phyloP scores from a whole-genome alignment of 1,140 invertebrate species.

The Hormaphis cornu region DNA sequence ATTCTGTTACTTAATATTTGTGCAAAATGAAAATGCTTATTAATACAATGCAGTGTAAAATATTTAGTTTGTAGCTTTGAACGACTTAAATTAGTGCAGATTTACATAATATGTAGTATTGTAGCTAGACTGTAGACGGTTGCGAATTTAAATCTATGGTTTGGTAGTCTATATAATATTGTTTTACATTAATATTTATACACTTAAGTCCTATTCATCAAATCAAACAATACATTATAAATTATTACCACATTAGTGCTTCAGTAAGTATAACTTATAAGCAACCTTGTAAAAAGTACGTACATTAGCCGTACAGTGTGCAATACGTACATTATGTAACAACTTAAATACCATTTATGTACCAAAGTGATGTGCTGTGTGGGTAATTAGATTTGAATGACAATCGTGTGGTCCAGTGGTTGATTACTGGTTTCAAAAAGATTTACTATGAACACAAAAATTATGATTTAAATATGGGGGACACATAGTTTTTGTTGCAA shows the following conservation, averaged over 20 bases:
- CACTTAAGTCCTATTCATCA: constrained; percentile 9
- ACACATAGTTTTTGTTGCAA: neutral
- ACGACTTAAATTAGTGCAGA: no score
- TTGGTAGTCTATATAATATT: no score
- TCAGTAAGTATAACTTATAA: no score
- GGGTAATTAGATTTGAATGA: neutral
- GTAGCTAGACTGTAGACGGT: no score
- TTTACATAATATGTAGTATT: no score
- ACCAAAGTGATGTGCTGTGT: no score
- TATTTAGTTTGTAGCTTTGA: no score
- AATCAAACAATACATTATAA: neutral
- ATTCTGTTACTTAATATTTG: no score
- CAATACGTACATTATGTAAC: constrained; percentile 6
- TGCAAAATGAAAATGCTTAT: no score
- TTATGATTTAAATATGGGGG: neutral
- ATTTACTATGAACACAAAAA: neutral
- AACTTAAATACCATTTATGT: neutral
- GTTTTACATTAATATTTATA: neutral
- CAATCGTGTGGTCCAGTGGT: neutral
- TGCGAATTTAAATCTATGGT: no score
- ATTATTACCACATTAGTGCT: neutral
- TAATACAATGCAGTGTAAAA: no score
- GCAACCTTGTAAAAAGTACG: constrained; percentile 10
- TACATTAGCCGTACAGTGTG: no score
- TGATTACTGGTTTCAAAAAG: constrained; percentile 14